These are phyloP conservation scores for Pogonophryne albipinna DNA, from an alignment of 2,797 vertebrate genomes.

Conservation along the genomic window DNA sequence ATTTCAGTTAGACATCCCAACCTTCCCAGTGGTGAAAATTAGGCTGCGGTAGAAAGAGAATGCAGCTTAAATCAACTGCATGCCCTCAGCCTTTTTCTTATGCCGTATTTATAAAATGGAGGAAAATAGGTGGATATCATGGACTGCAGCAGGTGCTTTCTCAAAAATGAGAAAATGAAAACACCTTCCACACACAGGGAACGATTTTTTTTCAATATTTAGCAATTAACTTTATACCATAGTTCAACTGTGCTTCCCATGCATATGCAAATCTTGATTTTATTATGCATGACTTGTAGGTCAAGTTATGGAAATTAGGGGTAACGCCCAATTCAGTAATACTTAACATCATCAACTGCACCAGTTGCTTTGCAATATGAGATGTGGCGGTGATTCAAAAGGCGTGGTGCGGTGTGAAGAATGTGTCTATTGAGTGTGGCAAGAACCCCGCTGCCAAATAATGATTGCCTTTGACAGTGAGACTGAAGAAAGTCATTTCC, in stretches of 20 bases:
- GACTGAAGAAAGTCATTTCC: conserved; percentile 41
- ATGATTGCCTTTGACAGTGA: conserved; percentile 60
- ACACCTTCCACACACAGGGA: conserved; percentile 21
- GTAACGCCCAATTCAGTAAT: conserved; percentile 55
- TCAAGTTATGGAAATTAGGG: conserved; percentile 70
- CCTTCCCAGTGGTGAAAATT: conserved; percentile 61
- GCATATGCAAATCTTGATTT: conserved; percentile 60
- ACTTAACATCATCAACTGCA: conserved; percentile 44
- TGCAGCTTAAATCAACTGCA: conserved; percentile 42
- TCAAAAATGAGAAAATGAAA: conserved; percentile 51
- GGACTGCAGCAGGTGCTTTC: conserved; percentile 37
- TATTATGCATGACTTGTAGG: conserved; percentile 65
- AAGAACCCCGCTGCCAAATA: conserved; percentile 62
- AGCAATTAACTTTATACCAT: conserved; percentile 56
- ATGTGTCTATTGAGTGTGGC: conserved; percentile 42
- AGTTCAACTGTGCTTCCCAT: conserved; percentile 42
- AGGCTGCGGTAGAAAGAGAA: conserved; percentile 39
- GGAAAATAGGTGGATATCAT: conserved; percentile 29
- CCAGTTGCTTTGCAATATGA: conserved; percentile 57
- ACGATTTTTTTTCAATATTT: conserved; percentile 55
- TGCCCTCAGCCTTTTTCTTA: conserved; percentile 22
- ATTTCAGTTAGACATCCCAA: conserved; percentile 51
- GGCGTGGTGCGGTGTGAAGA: conserved; percentile 50
- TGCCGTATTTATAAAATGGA: conserved; percentile 50
- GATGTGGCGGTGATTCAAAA: conserved; percentile 62